phyloP scores from a whole-genome alignment of 2,113 vertebrate species.

The Anolis sagrei region DNA sequence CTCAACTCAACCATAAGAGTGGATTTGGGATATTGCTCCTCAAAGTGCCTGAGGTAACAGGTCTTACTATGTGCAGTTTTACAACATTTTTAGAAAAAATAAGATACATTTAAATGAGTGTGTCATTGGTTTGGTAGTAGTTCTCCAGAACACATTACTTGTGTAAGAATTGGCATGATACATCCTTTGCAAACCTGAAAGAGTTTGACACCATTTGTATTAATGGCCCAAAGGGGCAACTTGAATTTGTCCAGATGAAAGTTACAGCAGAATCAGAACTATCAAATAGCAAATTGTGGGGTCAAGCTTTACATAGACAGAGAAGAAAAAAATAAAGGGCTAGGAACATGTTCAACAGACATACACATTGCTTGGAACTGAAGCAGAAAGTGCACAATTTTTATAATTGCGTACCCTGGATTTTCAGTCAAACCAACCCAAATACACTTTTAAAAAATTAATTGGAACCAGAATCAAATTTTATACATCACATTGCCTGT shows the following conservation, averaged over 20 bases:
- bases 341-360: neutral
- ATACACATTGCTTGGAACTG: neutral
- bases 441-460: too few species aligned
- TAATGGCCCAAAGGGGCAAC: neutral
- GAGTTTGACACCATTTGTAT: neutral
- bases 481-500: too few species aligned
- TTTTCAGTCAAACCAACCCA: too few species aligned
- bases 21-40: constrained; percentile 53
- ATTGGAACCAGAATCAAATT: too few species aligned
- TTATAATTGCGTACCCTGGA: too few species aligned
- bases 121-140: constrained; percentile 40
- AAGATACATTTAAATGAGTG: neutral
- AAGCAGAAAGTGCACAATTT: neutral
- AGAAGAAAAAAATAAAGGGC: neutral
- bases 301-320: neutral
- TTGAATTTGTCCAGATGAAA: neutral
- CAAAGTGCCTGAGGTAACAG: constrained; percentile 47
- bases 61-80: constrained; percentile 28
- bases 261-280: neutral
- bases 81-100: constrained; percentile 25
- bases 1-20: constrained; percentile 15
- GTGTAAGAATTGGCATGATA: neutral
- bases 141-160: constrained; percentile 23
- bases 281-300: neutral
- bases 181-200: neutral